Evolutionary conservation across 2,113 vertebrate genomes (phyloP), one percentile per base, ranked within the genome.

Genomic region (Pachycephala philippinensis): DNA sequence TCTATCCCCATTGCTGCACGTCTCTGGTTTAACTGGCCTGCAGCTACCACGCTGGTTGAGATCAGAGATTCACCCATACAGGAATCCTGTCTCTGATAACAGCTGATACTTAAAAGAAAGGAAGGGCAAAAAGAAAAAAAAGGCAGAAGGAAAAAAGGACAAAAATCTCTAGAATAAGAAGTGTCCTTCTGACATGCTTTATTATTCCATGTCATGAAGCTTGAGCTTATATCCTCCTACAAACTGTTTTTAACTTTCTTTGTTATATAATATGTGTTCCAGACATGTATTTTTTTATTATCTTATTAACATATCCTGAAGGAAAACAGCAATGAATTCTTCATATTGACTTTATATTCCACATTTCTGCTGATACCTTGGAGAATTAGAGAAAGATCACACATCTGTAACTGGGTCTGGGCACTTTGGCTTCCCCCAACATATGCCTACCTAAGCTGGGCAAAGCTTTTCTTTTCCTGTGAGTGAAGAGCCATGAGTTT

Each of bases 151-250:
- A 31, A 68, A 82, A 71, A 87, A 49, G 33, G 42, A 59, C 52
- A 96, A 80, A 92, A 75, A 78, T 59, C 50, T 69, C 54, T 21
- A 74, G 88, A 75, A 75, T 64, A 92, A 71, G 65, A 92, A 86
- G 6, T 69, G 71, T 90, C 68, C 88, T 94, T 93, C 88, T 92
- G 85, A 96, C 71, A 92, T 86, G 45, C 35, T 92, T 93, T 92
- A 69, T 30, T 59, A 88, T 49, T 95, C 57, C 35, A 57, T 80
- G 40, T 49, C 63, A 80, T 19, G 63, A 93, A 88, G 59, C 42
- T 65, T 35, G 35, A 88, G 59, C 57, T 90, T 81, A 45, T 47
- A 91, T 31, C 27, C 44, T 78, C 66, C 79, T 61, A 54, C 66
- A 84, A 75, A 64, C 64, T 33, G 47, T 21, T 94, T 91, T 78